Evolutionary conservation across 2,797 vertebrate genomes (phyloP), one percentile per base, ranked within the genome.

Genomic region (Sebastes matsubarae): DNA sequence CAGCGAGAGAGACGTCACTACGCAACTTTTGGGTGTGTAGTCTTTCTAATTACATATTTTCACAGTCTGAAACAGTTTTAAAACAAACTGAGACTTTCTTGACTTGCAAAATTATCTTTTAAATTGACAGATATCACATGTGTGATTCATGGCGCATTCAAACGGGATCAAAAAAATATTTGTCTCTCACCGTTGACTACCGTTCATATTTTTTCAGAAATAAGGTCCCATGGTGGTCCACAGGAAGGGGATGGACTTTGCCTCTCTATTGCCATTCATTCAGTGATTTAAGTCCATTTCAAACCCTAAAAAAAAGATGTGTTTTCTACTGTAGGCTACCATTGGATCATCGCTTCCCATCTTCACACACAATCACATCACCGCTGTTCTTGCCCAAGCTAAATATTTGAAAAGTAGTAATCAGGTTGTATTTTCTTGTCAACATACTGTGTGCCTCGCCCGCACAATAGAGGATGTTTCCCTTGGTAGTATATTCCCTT

Each of bases 321-420:
- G 46, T 42, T 57, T 59, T 30, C 14, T 36, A 58, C 54, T 22
- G 22, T 20, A 32, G 30, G 30, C 30, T 32, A 29, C 14, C 20
- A 46, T 2, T 52, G 10, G 32, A 68, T 71, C 12, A 59, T 50
- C 6, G 1, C 36, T 73, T 63, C 4, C 22, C 8, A 58, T 55
- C 27, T 36, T 65, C 18, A 75, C 22, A 67, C 11, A 32, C 20
- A 8, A 29, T 42, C 46, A 54, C 32, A 60, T 46, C 1, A 54
- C 10, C 4, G 0, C 50, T 65, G 12, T 32, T 24, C n/a, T 34
- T 60, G 18, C 24, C 30, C 13, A 55, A 24, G 34, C n/a, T 50
- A 54, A 63, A 75, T 50, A 67, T 61, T 55, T 70, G 1, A 67
- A 74, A 68, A 79, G 46, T 30, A 13, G 25, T 20, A 52, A 64